Percentiles rank a stretch among this genome's conserved stretches.
These are phyloP conservation scores for Nephrotoma guestfalica DNA, from an alignment of 2,888 invertebrate genomes.

Conservation along the genomic window DNA sequence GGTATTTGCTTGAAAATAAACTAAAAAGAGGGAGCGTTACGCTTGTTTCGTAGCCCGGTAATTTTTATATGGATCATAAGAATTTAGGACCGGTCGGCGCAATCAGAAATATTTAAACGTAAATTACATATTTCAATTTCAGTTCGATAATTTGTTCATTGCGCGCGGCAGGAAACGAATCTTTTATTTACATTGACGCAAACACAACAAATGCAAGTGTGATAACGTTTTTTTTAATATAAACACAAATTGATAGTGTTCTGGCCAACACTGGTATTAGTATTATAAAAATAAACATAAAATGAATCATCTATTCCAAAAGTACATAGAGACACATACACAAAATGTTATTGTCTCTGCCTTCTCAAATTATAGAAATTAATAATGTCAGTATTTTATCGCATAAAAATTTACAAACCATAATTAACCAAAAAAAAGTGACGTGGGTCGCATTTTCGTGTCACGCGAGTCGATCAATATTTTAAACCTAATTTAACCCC, in stretches of 20 bases:
- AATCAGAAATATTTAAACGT: too few species aligned
- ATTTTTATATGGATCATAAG: too few species aligned
- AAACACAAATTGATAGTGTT: not conserved
- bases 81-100: too few species aligned
- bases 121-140: not conserved
- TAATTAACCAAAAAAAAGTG: not conserved
- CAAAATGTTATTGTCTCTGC: not conserved
- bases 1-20: too few species aligned
- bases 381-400: not conserved
- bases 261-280: not conserved
- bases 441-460: not conserved
- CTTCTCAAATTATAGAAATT: not conserved
- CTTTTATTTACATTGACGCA: not conserved
- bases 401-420: not conserved
- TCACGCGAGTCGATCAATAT: not conserved
- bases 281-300: not conserved
- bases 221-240: not conserved
- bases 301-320: not conserved
- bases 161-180: not conserved
- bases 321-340: not conserved
- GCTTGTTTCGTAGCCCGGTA: too few species aligned
- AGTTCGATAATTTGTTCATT: not conserved
- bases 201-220: not conserved
- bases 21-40: too few species aligned
- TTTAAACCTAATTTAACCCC: not conserved